Percentiles rank a stretch among this genome's conserved stretches.
These are phyloP conservation scores for Trissolcus japonicus DNA, from an alignment of 2,888 invertebrate genomes.

Conservation along the genomic window DNA sequence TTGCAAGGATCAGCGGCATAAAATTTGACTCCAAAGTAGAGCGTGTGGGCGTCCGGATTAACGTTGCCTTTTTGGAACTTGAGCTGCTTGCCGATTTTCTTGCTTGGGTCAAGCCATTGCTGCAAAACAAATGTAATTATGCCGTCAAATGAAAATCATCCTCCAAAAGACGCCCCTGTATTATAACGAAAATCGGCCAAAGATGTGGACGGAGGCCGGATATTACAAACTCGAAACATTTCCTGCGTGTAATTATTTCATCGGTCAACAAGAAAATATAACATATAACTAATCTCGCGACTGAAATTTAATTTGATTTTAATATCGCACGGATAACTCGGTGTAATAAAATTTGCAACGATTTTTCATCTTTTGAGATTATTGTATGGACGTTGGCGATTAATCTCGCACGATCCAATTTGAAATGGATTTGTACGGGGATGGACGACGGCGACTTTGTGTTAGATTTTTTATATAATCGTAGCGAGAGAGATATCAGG, in stretches of 20 bases:
- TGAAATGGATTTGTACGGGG: too few relatives aligned
- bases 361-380: too few relatives aligned
- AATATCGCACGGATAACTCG: too few relatives aligned
- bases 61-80: slow-evolving; percentile 80
- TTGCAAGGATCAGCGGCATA: slow-evolving; percentile 98
- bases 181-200: slow-evolving; percentile 43
- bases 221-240: slow-evolving; percentile 66
- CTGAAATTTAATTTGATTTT: too few relatives aligned
- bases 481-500: too few relatives aligned
- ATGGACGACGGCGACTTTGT: too few relatives aligned
- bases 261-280: slow-evolving; percentile 20
- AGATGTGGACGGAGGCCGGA: slow-evolving; percentile 63
- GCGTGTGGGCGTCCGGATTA: slow-evolving; percentile 83
- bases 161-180: slow-evolving; percentile 2
- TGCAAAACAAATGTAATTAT: slow-evolving; percentile 71
- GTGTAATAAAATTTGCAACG: too few relatives aligned
- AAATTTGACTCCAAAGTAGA: slow-evolving; percentile 98
- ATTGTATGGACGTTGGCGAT: too few relatives aligned
- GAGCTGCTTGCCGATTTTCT: slow-evolving; percentile 91
- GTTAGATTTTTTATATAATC: too few relatives aligned
- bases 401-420: too few relatives aligned
- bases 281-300: too few relatives aligned
- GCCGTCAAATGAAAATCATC: slow-evolving; percentile 60
- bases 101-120: slow-evolving; percentile 97
- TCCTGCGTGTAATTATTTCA: slow-evolving; percentile 67